These are phyloP conservation scores for Epinotia brunnichana DNA, from an alignment of 2,888 invertebrate genomes.

Conservation along the genomic window DNA sequence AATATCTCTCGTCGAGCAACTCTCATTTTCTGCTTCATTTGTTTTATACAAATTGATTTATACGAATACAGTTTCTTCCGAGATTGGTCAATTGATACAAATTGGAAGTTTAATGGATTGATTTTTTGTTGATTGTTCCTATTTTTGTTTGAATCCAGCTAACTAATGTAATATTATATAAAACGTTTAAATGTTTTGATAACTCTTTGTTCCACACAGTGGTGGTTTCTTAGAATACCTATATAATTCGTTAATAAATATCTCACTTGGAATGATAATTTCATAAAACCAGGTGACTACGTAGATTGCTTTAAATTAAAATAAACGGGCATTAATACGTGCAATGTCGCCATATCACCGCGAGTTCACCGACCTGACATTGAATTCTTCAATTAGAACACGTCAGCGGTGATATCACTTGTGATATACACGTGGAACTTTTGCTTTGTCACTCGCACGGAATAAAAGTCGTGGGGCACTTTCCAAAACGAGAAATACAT, in stretches of 20 bases:
- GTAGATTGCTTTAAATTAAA: constrained; percentile 23
- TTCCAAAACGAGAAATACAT: not conserved
- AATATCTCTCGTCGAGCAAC: too few species aligned
- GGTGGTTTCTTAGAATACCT: too few species aligned
- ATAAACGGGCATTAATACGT: constrained; percentile 29
- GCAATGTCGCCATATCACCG: constrained; percentile 21
- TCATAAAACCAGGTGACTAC: not conserved
- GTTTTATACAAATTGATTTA: too few species aligned
- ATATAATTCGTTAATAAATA: not conserved
- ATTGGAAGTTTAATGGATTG: too few species aligned
- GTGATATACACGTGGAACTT: constrained; percentile 37
- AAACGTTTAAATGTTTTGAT: too few species aligned
- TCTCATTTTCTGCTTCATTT: too few species aligned
- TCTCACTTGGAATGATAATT: not conserved
- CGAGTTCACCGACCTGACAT: constrained; percentile 50
- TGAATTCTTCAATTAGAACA: constrained; percentile 50
- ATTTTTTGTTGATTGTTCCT: too few species aligned
- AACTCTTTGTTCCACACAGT: too few species aligned
- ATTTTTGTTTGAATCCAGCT: too few species aligned
- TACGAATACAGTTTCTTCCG: too few species aligned
- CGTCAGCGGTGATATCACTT: constrained; percentile 45
- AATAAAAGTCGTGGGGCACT: not conserved
- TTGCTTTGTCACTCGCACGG: not conserved
- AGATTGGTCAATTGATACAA: too few species aligned
- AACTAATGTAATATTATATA: too few species aligned